Conservation (phyloP, 2,113 vertebrate genomes). For the Nicator chloris region DNA sequence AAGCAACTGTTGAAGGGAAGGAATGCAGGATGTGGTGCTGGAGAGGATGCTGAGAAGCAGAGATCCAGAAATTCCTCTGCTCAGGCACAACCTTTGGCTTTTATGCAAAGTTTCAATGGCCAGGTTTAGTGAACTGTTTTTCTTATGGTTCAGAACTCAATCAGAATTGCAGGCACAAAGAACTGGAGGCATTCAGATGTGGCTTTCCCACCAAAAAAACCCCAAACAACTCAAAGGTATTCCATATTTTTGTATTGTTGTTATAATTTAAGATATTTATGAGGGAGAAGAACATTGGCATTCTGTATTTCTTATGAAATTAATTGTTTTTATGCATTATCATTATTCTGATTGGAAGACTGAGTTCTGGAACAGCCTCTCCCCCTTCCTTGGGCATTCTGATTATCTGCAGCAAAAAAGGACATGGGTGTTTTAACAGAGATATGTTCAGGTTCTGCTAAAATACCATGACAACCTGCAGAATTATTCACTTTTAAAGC, state of each 20-base stretch:
- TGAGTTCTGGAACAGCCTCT: neutral
- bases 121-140: neutral
- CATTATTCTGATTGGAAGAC: neutral
- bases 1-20: neutral
- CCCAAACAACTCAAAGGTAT: neutral
- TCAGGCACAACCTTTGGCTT: neutral
- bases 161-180: neutral
- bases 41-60: neutral
- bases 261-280: neutral
- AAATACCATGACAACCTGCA: constrained; percentile 3
- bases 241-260: neutral
- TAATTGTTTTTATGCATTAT: neutral
- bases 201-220: neutral
- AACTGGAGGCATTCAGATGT: neutral
- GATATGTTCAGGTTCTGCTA: neutral
- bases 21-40: neutral
- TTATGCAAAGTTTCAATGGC: rapidly evolving
- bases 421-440: neutral
- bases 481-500: constrained; percentile 45
- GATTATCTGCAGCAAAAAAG: neutral
- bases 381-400: neutral
- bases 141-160: neutral
- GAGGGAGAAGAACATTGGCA: neutral
- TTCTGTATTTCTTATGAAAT: neutral
- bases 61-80: neutral